Percentiles rank a stretch among this genome's conserved stretches.
Evolutionary conservation across 1,140 invertebrate species (phyloP).

Genomic region (Tribolium castaneum): DNA sequence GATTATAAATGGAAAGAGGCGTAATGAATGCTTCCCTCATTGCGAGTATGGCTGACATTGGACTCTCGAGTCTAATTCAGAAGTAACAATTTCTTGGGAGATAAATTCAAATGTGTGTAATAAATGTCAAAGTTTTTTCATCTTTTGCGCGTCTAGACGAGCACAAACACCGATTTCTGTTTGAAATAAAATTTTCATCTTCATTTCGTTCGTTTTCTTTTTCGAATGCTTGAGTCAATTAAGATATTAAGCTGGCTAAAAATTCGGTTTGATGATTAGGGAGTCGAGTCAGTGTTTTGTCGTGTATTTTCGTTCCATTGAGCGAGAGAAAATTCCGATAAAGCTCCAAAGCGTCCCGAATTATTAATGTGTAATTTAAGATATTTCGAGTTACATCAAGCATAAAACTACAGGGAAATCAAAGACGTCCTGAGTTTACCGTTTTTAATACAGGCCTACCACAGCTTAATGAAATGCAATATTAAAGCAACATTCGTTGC

Average conservation of each 20-base stretch:
- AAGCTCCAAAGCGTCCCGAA: neutral
- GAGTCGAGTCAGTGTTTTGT: neutral
- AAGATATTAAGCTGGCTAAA: no score
- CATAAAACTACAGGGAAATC: conserved; percentile 32
- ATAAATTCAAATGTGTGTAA: neutral
- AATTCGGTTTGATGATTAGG: no score
- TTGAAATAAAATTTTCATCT: neutral
- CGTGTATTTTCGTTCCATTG: neutral
- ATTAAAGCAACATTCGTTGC: conserved; percentile 8
- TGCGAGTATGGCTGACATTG: neutral
- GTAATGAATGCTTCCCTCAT: neutral
- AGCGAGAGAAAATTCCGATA: neutral
- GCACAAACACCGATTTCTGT: no score
- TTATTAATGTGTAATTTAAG: conserved; percentile 31
- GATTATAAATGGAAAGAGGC: neutral
- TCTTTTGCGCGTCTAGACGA: neutral
- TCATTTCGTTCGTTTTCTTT: no score
- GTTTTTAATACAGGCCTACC: conserved; percentile 9
- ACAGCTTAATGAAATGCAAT: conserved; percentile 18
- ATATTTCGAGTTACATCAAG: conserved; percentile 17
- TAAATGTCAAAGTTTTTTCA: neutral
- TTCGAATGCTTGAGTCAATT: no score
- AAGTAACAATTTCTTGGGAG: neutral
- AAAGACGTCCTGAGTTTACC: conserved; percentile 20
- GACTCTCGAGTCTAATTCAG: neutral